Base-by-base conservation (phyloP, 2,797 vertebrate genomes). In the Acomys russatus region DNA sequence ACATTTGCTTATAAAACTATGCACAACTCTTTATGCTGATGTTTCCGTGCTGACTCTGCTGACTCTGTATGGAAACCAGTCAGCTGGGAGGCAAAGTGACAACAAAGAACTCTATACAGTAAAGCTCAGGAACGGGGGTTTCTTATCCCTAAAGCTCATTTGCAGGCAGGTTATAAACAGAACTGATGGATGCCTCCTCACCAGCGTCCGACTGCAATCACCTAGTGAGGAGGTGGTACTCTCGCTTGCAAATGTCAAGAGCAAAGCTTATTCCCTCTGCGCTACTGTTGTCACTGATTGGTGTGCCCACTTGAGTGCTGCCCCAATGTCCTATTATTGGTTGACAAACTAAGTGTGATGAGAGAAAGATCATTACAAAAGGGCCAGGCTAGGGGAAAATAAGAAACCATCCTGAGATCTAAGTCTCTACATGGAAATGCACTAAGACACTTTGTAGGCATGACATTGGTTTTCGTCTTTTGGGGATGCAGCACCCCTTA, bases 1-100 rank as follows among this genome's bases (percentile, higher is more conserved):
- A 71, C 76, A 22, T 71, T 95, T 96, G 63, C 18, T 51, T 94
- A 44, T 79, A 85, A 90, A 92, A 84, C 35, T 94, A 17, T 44
- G 11, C 28, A 88, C 56, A 80, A 79, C 49, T 82, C 93, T 79
- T 49, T 88, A 77, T 63, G n/a, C 82, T 78, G 71, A 86, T 20
- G 74, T 68, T 91, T 44, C 64, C 14, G 10, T 11, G n/a, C 18
- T 56, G 70, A 71, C 54, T 84, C 54, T 51, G 14, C 38, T 63
- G 10, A 33, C 9, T 12, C 8, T 18, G 63, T 33, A 6, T 33
- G 18, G 33, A 86, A 79, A 49, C 73, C 38, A 71, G 9, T 78
- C 63, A 49, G n/a, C 49, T 30, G 20, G 85, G 35, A 90, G 30
- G 35, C 51, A 15, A 49, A 12, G 10, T 35, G 0, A 20, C 15